Percentiles rank a stretch among this genome's conserved stretches.
Evolutionary conservation across 2,113 vertebrate species (phyloP).

Genomic region (Carollia perspicillata): DNA sequence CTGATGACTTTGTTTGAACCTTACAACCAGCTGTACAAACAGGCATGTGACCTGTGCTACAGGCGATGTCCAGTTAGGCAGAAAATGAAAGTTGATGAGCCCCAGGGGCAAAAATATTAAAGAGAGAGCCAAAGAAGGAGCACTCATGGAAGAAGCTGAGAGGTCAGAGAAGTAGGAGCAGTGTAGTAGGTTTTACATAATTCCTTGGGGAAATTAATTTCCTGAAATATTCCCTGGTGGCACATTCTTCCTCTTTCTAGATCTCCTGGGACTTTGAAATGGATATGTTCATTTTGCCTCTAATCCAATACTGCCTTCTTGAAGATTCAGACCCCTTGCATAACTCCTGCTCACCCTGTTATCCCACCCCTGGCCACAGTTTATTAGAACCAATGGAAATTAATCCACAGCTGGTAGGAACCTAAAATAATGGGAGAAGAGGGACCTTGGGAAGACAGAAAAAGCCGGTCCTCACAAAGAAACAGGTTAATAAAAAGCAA

Average conservation of each 20-base stretch:
- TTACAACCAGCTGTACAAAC: not conserved
- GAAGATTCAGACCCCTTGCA: not conserved
- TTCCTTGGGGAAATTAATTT: not conserved
- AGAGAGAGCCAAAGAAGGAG: not conserved
- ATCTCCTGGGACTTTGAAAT: not conserved
- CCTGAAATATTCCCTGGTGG: not conserved
- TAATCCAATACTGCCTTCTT: not conserved
- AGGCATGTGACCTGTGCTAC: not conserved
- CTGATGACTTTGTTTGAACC: not conserved
- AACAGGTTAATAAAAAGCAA: not conserved
- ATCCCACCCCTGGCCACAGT: not conserved
- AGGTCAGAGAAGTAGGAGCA: not conserved
- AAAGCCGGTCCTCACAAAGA: not conserved
- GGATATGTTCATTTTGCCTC: not conserved
- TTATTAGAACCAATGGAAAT: slow-evolving; percentile 14
- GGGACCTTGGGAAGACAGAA: not conserved
- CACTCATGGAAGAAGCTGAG: not conserved
- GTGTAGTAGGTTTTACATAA: not conserved
- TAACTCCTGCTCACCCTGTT: not conserved
- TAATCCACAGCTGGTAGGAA: not conserved
- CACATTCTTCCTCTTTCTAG: not conserved
- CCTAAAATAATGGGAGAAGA: not conserved
- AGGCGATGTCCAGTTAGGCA: not conserved
- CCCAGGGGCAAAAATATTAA: not conserved
- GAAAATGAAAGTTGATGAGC: not conserved